phyloP scores from a whole-genome alignment of 2,888 invertebrate species.

The Eristalinus sepulchralis region DNA sequence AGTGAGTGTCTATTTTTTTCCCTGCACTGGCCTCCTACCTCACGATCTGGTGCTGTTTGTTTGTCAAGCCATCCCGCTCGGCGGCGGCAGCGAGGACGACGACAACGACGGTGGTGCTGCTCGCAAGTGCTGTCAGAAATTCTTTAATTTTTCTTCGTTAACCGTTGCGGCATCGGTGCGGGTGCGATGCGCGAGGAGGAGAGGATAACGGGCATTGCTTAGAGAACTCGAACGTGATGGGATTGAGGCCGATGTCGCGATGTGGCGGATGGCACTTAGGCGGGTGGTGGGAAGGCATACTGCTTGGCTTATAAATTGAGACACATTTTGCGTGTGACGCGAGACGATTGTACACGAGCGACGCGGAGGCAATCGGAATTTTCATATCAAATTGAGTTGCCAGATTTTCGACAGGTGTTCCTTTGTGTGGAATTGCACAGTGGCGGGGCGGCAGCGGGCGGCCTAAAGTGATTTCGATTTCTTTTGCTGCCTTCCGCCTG shows the following conservation, averaged over 20 bases:
- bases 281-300: background rate
- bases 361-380: constrained; percentile 57
- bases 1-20: constrained; percentile 49
- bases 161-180: constrained; percentile 26
- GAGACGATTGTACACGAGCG: background rate
- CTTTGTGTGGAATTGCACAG: constrained; percentile 53
- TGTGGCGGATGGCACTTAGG: background rate
- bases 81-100: background rate
- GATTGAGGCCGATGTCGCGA: constrained; percentile 11
- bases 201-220: background rate
- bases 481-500: constrained; percentile 39
- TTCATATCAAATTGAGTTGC: constrained; percentile 68
- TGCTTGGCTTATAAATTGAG: constrained; percentile 67
- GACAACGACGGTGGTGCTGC: constrained; percentile 8
- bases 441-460: constrained; percentile 20
- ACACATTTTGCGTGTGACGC: constrained; percentile 66
- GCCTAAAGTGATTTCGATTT: constrained; percentile 47
- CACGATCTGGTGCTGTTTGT: constrained; percentile 26
- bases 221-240: background rate
- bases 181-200: background rate
- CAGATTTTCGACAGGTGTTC: constrained; percentile 71
- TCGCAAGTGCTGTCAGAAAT: constrained; percentile 68
- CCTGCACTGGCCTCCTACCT: background rate
- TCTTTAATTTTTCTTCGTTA: constrained; percentile 71
- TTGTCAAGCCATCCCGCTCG: constrained; percentile 29